These are phyloP conservation scores for Coranthus polyacanthus DNA, from an alignment of 2,797 vertebrate species.

Conservation along the genomic window DNA sequence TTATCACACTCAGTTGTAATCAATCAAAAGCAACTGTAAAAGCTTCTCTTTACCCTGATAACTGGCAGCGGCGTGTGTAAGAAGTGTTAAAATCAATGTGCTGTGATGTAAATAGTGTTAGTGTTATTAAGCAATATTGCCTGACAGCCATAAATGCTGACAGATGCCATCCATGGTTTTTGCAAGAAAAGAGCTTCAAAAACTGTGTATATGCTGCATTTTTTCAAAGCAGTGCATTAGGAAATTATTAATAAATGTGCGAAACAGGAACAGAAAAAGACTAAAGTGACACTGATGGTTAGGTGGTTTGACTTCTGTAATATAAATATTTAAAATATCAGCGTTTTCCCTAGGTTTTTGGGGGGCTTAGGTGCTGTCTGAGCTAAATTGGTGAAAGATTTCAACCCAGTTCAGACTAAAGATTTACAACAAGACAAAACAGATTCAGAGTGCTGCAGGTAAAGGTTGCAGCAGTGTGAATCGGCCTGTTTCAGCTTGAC, in stretches of 20 bases:
- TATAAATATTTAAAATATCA: no score
- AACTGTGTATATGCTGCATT: slow-evolving; percentile 6
- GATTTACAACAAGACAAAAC: no score
- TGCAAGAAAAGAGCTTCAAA: slow-evolving; percentile 1
- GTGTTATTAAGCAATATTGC: not conserved
- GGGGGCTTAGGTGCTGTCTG: no score
- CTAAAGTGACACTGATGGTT: not conserved
- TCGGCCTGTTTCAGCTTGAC: no score
- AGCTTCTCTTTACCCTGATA: slow-evolving; percentile 12
- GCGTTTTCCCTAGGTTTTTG: no score
- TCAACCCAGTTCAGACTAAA: no score
- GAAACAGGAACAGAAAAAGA: not conserved
- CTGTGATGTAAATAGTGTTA: slow-evolving; percentile 20
- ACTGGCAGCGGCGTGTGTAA: not conserved
- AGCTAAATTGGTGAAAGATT: no score
- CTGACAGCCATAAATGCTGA: slow-evolving; percentile 20
- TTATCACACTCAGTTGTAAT: slow-evolving; percentile 6
- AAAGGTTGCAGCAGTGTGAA: no score
- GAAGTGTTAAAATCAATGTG: slow-evolving; percentile 16
- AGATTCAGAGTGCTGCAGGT: no score
- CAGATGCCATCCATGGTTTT: slow-evolving; percentile 9
- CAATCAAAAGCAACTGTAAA: slow-evolving; percentile 25
- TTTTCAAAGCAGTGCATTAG: not conserved
- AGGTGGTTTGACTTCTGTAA: no score
- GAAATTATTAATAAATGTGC: not conserved